Evolutionary conservation across 2,113 vertebrate species (phyloP).

Genomic region (Dipodomys ordii): DNA sequence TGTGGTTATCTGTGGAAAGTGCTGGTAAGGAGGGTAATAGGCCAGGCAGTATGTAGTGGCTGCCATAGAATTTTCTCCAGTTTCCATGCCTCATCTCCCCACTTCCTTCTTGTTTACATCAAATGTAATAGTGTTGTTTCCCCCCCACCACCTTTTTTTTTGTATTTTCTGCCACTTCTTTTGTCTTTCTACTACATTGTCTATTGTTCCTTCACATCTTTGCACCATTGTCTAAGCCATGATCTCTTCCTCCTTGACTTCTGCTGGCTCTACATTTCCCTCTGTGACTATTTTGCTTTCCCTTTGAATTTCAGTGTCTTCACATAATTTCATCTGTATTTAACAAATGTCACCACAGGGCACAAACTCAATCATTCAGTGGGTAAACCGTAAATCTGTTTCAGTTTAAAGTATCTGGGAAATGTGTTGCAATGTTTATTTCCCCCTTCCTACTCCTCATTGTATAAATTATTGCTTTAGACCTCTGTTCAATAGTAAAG

Average conservation of each 20-base stretch:
- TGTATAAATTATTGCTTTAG: constrained; percentile 21
- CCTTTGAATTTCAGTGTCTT: not conserved
- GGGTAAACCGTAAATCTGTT: not conserved
- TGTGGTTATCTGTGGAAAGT: fast-evolving
- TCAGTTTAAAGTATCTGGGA: not conserved
- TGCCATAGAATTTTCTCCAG: fast-evolving
- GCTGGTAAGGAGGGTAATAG: fast-evolving
- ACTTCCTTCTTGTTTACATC: not conserved
- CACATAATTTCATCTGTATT: not conserved
- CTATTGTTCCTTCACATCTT: not conserved
- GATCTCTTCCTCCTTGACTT: not conserved
- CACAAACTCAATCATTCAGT: not conserved
- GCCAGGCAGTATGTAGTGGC: fast-evolving
- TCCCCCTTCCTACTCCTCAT: not conserved
- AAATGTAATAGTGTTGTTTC: not conserved
- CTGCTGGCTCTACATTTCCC: fast-evolving
- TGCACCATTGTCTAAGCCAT: not conserved
- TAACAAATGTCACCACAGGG: not conserved
- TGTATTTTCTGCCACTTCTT: not conserved
- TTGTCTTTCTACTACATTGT: not conserved
- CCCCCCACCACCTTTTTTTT: too few relatives aligned
- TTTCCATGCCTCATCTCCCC: not conserved
- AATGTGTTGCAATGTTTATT: not conserved
- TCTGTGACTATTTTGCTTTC: not conserved
- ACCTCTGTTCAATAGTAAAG: not conserved